Base-by-base conservation (phyloP, 92 coral and sea anemone genomes). In the Phenganax marumi region DNA sequence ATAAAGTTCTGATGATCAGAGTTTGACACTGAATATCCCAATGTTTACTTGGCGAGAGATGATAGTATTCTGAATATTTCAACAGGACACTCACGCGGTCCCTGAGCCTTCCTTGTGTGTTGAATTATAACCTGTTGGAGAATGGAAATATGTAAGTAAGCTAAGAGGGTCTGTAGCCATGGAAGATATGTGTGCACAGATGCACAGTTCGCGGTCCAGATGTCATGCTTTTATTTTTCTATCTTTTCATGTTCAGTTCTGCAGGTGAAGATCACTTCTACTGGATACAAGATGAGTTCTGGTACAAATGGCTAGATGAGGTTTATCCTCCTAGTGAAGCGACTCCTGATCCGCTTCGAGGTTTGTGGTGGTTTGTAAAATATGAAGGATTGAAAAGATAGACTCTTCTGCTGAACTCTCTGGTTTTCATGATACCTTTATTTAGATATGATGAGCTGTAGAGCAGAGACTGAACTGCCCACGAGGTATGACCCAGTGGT, bases 221-320 rank as follows among this genome's bases (percentile, higher is more conserved):
- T 33, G 43, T 68, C 16, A 23, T 19, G 19, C 61, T 52, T 18
- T 16, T 50, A n/a, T 21, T 22, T 50, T 17, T 77, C 8, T 73
- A 10, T 73, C 14, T 76, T 70, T 71, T 48, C 33, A 17, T 50
- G 7, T 73, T 22, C 84, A 95, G 95, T 54, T 75, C 91, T 8
- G 43, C 43, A 1, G 86, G 55, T 26, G 84, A 75, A 13, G 88
- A 86, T 14, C 26, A 72, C 62, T 95, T 85, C 86, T 92, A 87
- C 80, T 87, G 92, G 89, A 81, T 88, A 3, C 88, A 93, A 49
- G 98, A 95, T 76, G 87, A 81, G 55, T 84, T 75, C 49, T 95
- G 98, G 98, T 92, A 90, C 68, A 86, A 89, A 50, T 95, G 98
- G 98, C 90, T 95, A 77, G 98, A 95, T 61, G 98, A 95, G 50